These are phyloP conservation scores for Cyanocitta stelleri DNA, from an alignment of 2,113 vertebrate genomes.

Conservation along the genomic window DNA sequence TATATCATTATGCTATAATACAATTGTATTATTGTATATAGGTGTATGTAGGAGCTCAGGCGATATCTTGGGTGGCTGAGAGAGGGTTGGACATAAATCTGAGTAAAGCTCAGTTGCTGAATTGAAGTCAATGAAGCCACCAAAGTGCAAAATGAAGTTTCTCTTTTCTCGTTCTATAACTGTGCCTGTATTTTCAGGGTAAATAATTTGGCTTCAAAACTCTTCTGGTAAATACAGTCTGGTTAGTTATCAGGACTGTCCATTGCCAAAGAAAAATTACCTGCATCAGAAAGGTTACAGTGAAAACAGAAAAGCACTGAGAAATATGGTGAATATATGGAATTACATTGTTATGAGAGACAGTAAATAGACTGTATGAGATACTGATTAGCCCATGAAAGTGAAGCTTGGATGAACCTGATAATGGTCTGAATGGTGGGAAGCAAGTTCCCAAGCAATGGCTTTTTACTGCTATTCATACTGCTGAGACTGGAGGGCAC, in stretches of 20 bases:
- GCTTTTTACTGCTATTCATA: neutral
- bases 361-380: neutral
- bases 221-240: neutral
- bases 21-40: neutral
- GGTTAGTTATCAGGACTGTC: neutral
- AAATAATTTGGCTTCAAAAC: neutral
- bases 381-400: neutral
- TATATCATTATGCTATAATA: neutral
- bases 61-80: neutral
- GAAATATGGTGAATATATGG: neutral
- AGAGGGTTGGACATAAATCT: neutral
- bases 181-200: neutral
- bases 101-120: neutral
- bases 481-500: neutral
- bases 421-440: neutral
- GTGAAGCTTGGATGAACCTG: neutral
- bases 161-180: neutral
- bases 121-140: neutral
- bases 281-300: neutral
- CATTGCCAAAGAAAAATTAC: neutral
- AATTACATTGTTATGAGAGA: neutral
- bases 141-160: neutral
- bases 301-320: neutral
- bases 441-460: neutral
- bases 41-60: neutral